Evolutionary conservation across 2,888 invertebrate species (phyloP).

Genomic region (Pseudoips prasinana): DNA sequence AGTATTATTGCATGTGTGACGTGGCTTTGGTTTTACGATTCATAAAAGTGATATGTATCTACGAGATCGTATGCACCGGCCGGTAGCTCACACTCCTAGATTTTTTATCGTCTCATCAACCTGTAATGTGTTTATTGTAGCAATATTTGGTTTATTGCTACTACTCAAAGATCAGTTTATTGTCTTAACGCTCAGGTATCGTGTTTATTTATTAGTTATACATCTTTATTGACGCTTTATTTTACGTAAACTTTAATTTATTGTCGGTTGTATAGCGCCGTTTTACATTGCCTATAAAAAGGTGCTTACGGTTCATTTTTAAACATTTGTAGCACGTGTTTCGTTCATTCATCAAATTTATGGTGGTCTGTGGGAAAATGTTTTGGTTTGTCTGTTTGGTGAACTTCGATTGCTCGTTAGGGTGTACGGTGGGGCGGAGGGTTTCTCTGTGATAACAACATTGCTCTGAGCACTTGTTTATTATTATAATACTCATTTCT

Average conservation of each 20-base stretch:
- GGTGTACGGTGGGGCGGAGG: too few species aligned
- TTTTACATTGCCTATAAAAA: constrained; percentile 82
- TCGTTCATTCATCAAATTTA: constrained; percentile 81
- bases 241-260: constrained; percentile 82
- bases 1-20: constrained; percentile 72
- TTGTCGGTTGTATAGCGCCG: constrained; percentile 75
- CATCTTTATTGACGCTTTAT: constrained; percentile 81
- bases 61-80: constrained; percentile 47
- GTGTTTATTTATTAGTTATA: constrained; percentile 82
- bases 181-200: constrained; percentile 79
- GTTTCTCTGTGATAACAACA: too few species aligned
- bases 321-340: constrained; percentile 81
- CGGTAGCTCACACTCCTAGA: constrained; percentile 35
- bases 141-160: constrained; percentile 80
- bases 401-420: background rate
- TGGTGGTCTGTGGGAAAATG: constrained; percentile 77
- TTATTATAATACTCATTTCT: too few species aligned
- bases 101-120: constrained; percentile 73
- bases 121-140: constrained; percentile 79
- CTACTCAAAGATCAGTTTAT: constrained; percentile 78
- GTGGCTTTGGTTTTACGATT: constrained; percentile 69
- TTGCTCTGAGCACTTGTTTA: too few species aligned
- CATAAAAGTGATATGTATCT: constrained; percentile 76
- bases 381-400: constrained; percentile 61
- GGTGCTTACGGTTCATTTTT: constrained; percentile 78